Evolutionary conservation across 2,113 vertebrate species (phyloP), one percentile per base, ranked within the genome.

Genomic region (Lampris incognitus): DNA sequence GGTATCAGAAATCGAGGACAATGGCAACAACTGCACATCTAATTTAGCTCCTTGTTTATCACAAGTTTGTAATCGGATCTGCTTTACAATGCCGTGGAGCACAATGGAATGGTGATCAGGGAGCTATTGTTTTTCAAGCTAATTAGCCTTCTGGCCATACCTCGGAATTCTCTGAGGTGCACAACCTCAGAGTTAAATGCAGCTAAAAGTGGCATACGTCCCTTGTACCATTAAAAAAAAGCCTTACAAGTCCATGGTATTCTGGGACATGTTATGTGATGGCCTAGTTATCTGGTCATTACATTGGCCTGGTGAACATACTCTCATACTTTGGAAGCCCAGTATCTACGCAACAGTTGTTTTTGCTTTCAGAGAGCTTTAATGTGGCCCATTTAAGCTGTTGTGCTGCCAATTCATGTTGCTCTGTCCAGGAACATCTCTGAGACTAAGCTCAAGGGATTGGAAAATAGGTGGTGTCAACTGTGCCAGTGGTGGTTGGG

Each of bases 91-190:
- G 90, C 85, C 55, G 74, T 83, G 40, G 80, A 82, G 88, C 91
- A 94, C 92, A 94, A 94, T 90, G 94, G 93, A 92, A 92, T 90
- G 91, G 89, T 85, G 92, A 94, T 94, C 90, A 84, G 90, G 91
- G 93, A 91, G 89, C 92, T 95, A 95, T 95, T 95, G 94, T 95
- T 95, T 95, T 94, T 94, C 94, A 94, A 87, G 90, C 86, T 95
- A 95, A 95, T 95, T 95, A 93, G 93, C 82, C 77, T 83, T 67
- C 61, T 62, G 78, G 74, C 64, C 84, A 85, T 90, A 80, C 86
- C 84, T 78, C 81, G 38, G 44, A 90, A 88, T 91, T 89, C 91
- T 88, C 86, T 13, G 88, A 89, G 86, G 87, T 77, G 73, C 42
- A 41, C 76, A 55, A 81, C 74, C 86, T 86, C 44, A 7, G 90